Conservation (phyloP, 1,140 invertebrate species). For the Habropoda laboriosa region DNA sequence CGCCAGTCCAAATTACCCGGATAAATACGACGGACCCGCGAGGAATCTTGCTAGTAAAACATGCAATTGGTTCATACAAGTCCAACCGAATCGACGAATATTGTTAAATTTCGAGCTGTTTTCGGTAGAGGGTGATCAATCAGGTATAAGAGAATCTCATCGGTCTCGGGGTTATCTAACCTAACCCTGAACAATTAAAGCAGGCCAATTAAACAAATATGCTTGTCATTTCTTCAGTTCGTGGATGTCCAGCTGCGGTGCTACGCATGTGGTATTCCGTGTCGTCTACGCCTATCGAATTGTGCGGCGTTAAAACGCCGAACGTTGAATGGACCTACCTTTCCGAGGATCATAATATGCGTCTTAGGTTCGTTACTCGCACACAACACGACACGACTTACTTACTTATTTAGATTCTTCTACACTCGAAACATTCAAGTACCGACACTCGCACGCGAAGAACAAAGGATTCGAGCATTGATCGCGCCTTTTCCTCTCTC, state of each 20-base stretch:
- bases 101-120: conserved; percentile 94
- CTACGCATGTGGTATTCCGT: conserved; percentile 92
- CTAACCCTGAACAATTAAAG: too few species aligned
- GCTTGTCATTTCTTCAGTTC: conserved; percentile 82
- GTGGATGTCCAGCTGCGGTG: conserved; percentile 94
- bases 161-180: too few species aligned
- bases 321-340: conserved; percentile 90
- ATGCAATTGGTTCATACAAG: conserved; percentile 96
- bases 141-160: too few species aligned
- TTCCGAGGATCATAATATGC: conserved; percentile 91
- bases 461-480: neutral
- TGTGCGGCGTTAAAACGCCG: conserved; percentile 92
- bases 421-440: neutral
- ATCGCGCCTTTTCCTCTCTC: neutral
- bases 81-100: conserved; percentile 90
- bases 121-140: conserved; percentile 93
- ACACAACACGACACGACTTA: too few species aligned
- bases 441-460: neutral
- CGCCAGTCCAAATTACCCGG: conserved; percentile 92
- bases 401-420: neutral
- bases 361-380: conserved; percentile 85
- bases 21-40: conserved; percentile 90
- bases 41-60: conserved; percentile 89
- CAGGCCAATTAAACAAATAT: too few species aligned
- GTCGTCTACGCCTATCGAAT: conserved; percentile 89